Evolutionary conservation across 2,797 vertebrate genomes (phyloP).

Genomic region (Xiphophorus birchmanni): DNA sequence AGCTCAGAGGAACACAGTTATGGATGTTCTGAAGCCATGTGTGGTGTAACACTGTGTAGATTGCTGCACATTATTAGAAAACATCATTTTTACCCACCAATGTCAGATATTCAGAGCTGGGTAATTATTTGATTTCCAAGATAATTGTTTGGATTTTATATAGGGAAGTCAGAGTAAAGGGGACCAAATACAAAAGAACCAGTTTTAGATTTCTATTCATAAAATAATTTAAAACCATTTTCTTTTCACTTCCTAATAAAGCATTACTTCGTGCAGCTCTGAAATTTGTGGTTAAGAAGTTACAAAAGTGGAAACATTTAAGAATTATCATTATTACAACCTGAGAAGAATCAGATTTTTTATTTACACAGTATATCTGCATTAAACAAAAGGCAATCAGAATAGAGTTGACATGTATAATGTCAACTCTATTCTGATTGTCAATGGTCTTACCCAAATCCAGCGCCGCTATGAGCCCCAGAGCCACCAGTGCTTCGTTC

Average conservation of each 20-base stretch:
- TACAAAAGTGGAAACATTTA: not conserved
- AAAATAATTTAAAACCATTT: not conserved
- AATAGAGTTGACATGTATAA: not conserved
- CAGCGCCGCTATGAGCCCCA: conserved; percentile 93
- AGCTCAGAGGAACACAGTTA: not conserved
- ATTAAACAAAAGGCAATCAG: not conserved
- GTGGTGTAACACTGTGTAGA: too few relatives aligned
- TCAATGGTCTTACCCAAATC: conserved; percentile 88
- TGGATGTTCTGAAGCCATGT: not conserved
- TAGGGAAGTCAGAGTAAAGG: not conserved
- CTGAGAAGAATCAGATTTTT: not conserved
- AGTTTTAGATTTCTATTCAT: not conserved
- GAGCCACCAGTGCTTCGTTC: conserved; percentile 95
- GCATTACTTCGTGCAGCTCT: not conserved
- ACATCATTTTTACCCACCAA: too few relatives aligned
- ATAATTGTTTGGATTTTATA: not conserved
- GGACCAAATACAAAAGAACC: not conserved
- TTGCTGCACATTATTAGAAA: too few relatives aligned
- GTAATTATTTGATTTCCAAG: not conserved
- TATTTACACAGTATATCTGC: not conserved
- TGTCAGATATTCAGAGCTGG: too few relatives aligned
- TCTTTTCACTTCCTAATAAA: not conserved
- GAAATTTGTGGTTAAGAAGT: too few relatives aligned
- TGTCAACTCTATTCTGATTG: not conserved
- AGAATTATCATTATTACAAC: not conserved